phyloP scores from a whole-genome alignment of 2,113 vertebrate genomes.

The Colaptes auratus region DNA sequence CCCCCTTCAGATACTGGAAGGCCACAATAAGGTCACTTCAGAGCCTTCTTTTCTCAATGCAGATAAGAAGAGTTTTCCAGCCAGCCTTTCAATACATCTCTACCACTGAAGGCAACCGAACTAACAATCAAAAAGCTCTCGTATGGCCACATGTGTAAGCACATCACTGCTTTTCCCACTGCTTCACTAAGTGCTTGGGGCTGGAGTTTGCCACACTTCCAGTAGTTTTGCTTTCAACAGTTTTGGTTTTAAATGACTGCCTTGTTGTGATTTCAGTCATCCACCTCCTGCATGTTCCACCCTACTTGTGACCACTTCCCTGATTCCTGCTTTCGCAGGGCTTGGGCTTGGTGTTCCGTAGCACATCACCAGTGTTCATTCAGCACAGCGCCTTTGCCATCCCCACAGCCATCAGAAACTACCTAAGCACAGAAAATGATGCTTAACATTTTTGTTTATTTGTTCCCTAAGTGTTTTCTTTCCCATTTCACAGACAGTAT shows the following conservation, averaged over 20 bases:
- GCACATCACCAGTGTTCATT: not conserved
- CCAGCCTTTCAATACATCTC: no score
- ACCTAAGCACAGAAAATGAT: not conserved
- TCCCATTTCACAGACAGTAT: not conserved
- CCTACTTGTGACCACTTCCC: not conserved
- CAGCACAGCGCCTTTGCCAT: not conserved
- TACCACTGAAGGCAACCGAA: no score
- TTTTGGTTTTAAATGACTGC: not conserved
- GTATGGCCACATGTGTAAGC: no score
- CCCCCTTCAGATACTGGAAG: no score
- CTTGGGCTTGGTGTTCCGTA: accelerated
- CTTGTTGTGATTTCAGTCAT: not conserved
- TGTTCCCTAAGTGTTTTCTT: not conserved
- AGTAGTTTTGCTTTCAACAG: not conserved
- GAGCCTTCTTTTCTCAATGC: no score
- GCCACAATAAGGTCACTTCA: no score
- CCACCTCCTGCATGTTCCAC: not conserved
- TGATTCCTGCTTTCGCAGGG: not conserved
- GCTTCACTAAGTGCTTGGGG: not conserved
- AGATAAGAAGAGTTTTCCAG: no score
- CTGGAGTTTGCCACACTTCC: not conserved
- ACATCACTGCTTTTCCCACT: no score
- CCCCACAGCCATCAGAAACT: not conserved
- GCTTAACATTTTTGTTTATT: not conserved
- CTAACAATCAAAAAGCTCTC: no score